Evolutionary conservation across 1,140 invertebrate species (phyloP).

Genomic region (Bombus pyrosoma): DNA sequence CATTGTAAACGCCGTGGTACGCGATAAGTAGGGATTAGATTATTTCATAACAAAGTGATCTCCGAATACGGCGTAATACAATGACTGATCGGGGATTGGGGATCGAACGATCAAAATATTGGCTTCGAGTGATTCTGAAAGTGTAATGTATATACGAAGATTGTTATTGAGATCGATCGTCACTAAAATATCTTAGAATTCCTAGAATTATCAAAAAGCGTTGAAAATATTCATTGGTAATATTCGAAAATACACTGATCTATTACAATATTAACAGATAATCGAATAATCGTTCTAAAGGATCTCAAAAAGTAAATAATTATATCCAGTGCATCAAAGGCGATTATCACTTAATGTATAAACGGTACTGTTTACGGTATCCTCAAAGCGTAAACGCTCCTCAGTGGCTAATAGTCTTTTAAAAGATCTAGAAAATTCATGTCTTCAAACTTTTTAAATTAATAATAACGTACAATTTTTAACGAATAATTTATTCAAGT

Average conservation of each 20-base stretch:
- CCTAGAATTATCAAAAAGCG: too few relatives aligned
- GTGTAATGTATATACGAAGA: background rate
- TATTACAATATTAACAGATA: background rate
- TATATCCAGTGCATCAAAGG: background rate
- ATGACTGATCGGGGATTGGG: background rate
- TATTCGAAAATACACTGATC: background rate
- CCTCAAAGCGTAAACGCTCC: too few relatives aligned
- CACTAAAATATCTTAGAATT: too few relatives aligned
- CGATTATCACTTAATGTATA: background rate
- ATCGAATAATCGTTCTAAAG: background rate
- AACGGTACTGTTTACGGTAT: too few relatives aligned
- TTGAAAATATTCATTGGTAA: too few relatives aligned
- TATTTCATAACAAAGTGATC: background rate
- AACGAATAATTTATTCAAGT: too few relatives aligned
- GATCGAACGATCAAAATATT: background rate
- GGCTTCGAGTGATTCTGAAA: background rate
- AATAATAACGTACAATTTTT: too few relatives aligned
- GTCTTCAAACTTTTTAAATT: too few relatives aligned
- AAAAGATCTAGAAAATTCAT: too few relatives aligned
- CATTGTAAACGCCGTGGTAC: background rate
- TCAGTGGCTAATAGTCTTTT: too few relatives aligned
- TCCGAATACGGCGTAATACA: background rate
- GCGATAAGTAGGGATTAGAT: background rate
- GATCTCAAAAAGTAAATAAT: background rate
- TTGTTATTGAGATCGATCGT: too few relatives aligned